A percentile compares a stretch with the other conserved stretches of the same genome.
These are phyloP conservation scores for Sarcoramphus papa DNA, from an alignment of 2,797 vertebrate species.

Conservation along the genomic window DNA sequence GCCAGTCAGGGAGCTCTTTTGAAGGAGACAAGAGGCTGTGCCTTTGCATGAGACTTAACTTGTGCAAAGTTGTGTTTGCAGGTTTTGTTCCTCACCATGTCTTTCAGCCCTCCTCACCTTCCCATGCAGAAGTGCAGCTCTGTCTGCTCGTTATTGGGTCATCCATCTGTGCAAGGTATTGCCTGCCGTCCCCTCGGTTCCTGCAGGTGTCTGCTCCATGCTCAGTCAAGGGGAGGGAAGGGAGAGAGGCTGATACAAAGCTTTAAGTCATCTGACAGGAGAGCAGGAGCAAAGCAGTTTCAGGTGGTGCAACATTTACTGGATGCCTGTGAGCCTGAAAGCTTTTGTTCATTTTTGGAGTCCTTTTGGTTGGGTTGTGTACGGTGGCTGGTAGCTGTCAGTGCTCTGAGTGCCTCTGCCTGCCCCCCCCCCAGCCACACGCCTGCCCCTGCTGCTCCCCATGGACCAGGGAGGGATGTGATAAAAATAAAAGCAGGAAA, in stretches of 20 bases:
- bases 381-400: neutral
- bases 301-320: neutral
- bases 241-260: neutral
- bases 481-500: neutral
- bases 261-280: neutral
- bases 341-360: neutral
- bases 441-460: neutral
- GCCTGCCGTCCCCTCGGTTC: neutral
- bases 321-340: neutral
- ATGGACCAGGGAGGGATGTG: neutral
- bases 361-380: neutral
- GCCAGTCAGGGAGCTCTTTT: neutral
- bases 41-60: neutral
- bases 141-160: neutral
- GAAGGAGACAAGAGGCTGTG: neutral
- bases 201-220: neutral
- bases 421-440: neutral
- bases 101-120: neutral
- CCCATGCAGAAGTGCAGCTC: neutral
- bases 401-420: neutral
- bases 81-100: neutral
- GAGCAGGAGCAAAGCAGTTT: neutral
- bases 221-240: neutral
- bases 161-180: neutral
- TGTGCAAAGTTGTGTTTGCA: neutral